Base-by-base conservation (phyloP, 2,797 vertebrate species). In the Peromyscus eremicus region DNA sequence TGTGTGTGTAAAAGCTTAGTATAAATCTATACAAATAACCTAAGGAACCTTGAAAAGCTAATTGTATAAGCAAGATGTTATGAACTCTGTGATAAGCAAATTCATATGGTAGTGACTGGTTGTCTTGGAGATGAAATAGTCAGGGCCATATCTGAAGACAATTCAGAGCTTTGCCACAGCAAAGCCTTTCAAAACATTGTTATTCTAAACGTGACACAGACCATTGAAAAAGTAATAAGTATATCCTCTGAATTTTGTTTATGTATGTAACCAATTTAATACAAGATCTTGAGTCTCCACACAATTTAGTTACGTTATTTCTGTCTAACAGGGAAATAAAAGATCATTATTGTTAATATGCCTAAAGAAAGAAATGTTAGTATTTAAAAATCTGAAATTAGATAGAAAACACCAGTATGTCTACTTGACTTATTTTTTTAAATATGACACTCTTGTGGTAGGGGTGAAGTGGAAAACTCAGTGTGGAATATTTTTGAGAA, bases 71-170 rank as follows among this genome's bases (percentile, higher is more conserved):
- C 52, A 81, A 57, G 21, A 17, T 81, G 23, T 60, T 92, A 86
- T 88, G 82, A 96, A 70, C 27, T 82, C 64, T 0, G 0, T 27
- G 13, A 70, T 19, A 71, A 40, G 40, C 4, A 37, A 37, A 14
- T 68, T 89, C 27, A 0, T 66, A 17, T 19, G 27, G 23, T 64
- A 76, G n/a, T 27, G 19, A 62, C 14, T n/a, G 16, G 79, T 95
- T 96, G 79, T 89, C 96, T 83, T 70, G 93, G 93, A 91, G 87
- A 94, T 86, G 52, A 93, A 32, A 84, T 92, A 73, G 29, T 87
- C 77, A 94, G 9, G 66, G 71, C 4, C 73, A 88, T 17, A 27
- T 9, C 52, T 5, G 6, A 84, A 90, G n/a, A 34, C 23, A 73
- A 3, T 34, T n/a, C 57, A 77, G 10, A 76, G 3, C 3, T 8